Conservation (phyloP, 1,140 invertebrate species). For the Plutomurus gul region DNA sequence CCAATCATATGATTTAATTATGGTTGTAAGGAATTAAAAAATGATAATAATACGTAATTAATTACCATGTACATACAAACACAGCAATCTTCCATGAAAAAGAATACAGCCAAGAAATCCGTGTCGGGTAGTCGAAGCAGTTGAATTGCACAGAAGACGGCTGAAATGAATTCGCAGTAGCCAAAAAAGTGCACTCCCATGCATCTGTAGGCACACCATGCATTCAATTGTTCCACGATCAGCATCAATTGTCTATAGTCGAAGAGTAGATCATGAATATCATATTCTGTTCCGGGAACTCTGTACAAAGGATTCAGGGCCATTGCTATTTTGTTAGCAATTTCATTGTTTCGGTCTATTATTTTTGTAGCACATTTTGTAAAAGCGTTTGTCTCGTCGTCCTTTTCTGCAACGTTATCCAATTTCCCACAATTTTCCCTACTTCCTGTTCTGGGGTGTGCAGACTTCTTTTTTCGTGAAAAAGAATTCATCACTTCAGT, state of each 20-base stretch:
- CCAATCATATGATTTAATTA: too few species aligned
- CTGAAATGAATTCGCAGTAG: constrained; percentile 5
- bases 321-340: background rate
- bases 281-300: background rate
- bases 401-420: background rate
- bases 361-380: background rate
- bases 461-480: background rate
- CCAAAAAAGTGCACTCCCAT: background rate
- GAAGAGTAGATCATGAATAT: background rate
- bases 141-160: constrained; percentile 26
- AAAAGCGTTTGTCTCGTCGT: background rate
- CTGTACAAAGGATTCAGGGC: background rate
- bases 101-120: background rate
- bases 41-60: too few species aligned
- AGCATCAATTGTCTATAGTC: constrained; percentile 4
- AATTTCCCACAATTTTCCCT: too few species aligned
- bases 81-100: constrained; percentile 26
- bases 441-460: background rate
- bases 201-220: background rate
- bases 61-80: constrained; percentile 27
- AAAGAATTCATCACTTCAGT: background rate
- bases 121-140: background rate
- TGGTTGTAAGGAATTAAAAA: too few species aligned
- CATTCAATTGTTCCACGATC: background rate
- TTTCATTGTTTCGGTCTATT: background rate